Percentiles rank a stretch among this genome's conserved stretches.
phyloP scores from a whole-genome alignment of 2,888 invertebrate species.

The Mesoligia furuncula region DNA sequence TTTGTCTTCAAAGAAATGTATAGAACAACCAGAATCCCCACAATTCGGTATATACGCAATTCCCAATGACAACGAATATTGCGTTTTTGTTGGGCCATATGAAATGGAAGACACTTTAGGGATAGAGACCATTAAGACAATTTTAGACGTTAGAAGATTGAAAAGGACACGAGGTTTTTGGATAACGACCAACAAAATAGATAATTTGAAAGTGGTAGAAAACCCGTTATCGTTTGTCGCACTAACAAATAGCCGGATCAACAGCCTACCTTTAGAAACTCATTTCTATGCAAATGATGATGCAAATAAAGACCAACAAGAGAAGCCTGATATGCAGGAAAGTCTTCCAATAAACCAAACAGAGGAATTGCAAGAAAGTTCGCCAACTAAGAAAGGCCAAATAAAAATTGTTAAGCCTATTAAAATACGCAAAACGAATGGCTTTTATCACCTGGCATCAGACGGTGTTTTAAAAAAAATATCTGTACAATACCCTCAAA shows the following conservation, averaged over 20 bases:
- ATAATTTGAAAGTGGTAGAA: slow-evolving; percentile 82
- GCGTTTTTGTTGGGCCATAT: slow-evolving; percentile 86
- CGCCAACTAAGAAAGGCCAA: slow-evolving; percentile 48
- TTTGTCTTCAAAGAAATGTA: slow-evolving; percentile 80
- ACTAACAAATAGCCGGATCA: slow-evolving; percentile 45
- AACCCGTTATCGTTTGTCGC: slow-evolving; percentile 83
- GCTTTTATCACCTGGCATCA: slow-evolving; percentile 77
- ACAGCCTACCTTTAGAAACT: slow-evolving; percentile 64
- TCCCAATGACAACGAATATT: slow-evolving; percentile 77
- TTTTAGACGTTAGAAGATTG: slow-evolving; percentile 58
- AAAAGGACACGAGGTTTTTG: slow-evolving; percentile 82
- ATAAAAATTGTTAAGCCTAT: slow-evolving; percentile 80
- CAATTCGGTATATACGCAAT: slow-evolving; percentile 87
- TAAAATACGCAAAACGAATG: slow-evolving; percentile 81
- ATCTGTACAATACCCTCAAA: slow-evolving; percentile 40
- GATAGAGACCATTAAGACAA: slow-evolving; percentile 81
- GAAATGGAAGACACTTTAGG: slow-evolving; percentile 82
- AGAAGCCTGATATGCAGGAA: slow-evolving; percentile 23
- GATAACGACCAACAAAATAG: slow-evolving; percentile 83
- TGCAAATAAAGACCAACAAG: slow-evolving; percentile 26
- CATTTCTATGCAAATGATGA: slow-evolving; percentile 34
- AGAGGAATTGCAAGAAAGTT: slow-evolving; percentile 40
- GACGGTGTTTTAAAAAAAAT: slow-evolving; percentile 69
- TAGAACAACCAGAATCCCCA: slow-evolving; percentile 69
- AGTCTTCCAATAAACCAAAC: slow-evolving; percentile 40